Evolutionary conservation across 2,888 invertebrate species (phyloP).

Genomic region (Drosophila kuntzei): DNA sequence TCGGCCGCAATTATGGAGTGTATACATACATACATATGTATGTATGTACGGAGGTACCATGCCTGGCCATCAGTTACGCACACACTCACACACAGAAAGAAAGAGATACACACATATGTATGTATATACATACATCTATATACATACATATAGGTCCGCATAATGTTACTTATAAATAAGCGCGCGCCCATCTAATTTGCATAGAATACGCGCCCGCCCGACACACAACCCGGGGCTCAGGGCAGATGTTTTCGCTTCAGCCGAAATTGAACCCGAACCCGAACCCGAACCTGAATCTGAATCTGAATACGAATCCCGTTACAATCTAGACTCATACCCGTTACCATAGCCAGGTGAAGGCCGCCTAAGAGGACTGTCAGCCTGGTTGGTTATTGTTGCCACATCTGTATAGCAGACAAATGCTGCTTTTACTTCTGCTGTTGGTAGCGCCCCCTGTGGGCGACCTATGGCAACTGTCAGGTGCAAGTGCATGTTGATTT

Average conservation of each 20-base stretch:
- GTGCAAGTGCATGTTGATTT: slow-evolving; percentile 46
- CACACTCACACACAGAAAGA: slow-evolving; percentile 18
- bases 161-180: slow-evolving; percentile 77
- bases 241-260: slow-evolving; percentile 76
- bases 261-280: slow-evolving; percentile 35
- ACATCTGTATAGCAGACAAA: slow-evolving; percentile 7
- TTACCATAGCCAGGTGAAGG: slow-evolving; percentile 41
- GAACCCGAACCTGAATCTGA: slow-evolving; percentile 15
- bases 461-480: slow-evolving; percentile 30
- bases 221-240: slow-evolving; percentile 48
- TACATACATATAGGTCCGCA: slow-evolving; percentile 52
- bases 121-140: not conserved
- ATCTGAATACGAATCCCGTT: not conserved
- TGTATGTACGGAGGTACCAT: slow-evolving; percentile 4
- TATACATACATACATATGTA: slow-evolving; percentile 8
- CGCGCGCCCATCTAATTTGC: slow-evolving; percentile 79
- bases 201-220: slow-evolving; percentile 53
- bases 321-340: not conserved
- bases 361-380: not conserved
- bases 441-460: slow-evolving; percentile 43
- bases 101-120: slow-evolving; percentile 10
- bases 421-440: not conserved
- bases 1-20: slow-evolving; percentile 72
- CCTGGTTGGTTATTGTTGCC: slow-evolving; percentile 23
- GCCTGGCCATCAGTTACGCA: slow-evolving; percentile 45